Evolutionary conservation across 2,113 vertebrate species (phyloP).

Genomic region (Tragulus kanchil): DNA sequence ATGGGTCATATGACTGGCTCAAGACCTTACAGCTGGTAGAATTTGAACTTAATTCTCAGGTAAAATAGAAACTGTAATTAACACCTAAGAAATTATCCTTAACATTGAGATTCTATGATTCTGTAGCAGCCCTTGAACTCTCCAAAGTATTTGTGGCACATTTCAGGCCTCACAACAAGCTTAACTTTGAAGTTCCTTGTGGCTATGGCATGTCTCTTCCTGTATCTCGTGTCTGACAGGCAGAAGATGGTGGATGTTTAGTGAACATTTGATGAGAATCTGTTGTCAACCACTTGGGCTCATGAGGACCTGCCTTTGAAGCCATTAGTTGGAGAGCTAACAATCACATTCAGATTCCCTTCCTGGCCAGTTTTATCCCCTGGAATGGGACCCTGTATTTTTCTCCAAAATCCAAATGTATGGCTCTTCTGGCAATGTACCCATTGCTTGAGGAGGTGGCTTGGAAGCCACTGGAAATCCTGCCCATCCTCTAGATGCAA

Average conservation of each 20-base stretch:
- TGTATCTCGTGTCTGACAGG: not conserved
- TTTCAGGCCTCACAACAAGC: not conserved
- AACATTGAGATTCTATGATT: not conserved
- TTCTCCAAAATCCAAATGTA: not conserved
- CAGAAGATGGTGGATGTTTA: not conserved
- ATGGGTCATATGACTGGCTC: not conserved
- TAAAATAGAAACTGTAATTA: not conserved
- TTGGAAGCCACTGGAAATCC: not conserved
- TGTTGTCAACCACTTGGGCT: not conserved
- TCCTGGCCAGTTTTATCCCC: not conserved
- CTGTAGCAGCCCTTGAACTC: not conserved
- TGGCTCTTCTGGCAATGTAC: not conserved
- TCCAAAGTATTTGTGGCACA: not conserved
- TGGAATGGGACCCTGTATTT: not conserved
- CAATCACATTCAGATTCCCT: not conserved
- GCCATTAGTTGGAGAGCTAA: not conserved
- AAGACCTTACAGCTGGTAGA: not conserved
- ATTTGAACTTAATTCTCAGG: not conserved
- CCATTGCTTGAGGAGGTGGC: not conserved
- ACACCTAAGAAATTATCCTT: not conserved
- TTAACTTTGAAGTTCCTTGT: not conserved
- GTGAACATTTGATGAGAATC: constrained; percentile 2
- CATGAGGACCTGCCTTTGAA: not conserved
- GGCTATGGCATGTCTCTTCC: not conserved
- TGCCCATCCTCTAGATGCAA: not conserved